Evolutionary conservation across 1,140 invertebrate genomes (phyloP).

Genomic region (Drosophila sucinea): DNA sequence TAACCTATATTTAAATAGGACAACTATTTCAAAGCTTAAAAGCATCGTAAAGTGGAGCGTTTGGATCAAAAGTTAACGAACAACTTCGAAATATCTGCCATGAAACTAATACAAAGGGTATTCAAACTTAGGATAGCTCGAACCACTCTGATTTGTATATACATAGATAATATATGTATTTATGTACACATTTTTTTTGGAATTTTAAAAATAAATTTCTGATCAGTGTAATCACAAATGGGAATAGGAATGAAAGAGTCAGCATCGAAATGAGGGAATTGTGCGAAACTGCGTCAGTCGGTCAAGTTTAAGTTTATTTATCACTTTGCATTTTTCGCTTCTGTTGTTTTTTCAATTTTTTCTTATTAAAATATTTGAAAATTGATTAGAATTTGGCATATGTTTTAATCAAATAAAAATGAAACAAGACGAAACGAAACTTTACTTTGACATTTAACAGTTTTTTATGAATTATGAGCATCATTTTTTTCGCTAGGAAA

Average conservation of each 20-base stretch:
- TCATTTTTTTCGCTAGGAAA: conserved; percentile 4
- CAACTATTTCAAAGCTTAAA: too few relatives aligned
- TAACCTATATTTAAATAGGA: too few relatives aligned
- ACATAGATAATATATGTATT: background rate
- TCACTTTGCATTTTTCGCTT: background rate
- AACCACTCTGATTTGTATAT: too few relatives aligned
- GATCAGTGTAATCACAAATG: conserved; percentile 17
- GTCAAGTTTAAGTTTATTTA: conserved; percentile 69
- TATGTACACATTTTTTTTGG: conserved; percentile 7
- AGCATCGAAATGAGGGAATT: background rate
- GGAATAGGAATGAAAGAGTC: background rate
- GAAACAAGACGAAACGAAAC: conserved; percentile 4
- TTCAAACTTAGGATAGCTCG: too few relatives aligned
- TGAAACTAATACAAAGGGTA: too few relatives aligned
- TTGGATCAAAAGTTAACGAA: too few relatives aligned
- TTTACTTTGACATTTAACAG: conserved; percentile 32
- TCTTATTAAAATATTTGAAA: background rate
- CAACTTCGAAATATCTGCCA: too few relatives aligned
- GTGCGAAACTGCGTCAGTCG: conserved; percentile 36
- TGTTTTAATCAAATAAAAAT: conserved; percentile 24
- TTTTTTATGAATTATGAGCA: conserved; percentile 14
- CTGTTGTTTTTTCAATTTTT: background rate
- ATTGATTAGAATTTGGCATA: conserved; percentile 20
- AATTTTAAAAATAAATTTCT: conserved; percentile 36
- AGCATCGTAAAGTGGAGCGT: too few relatives aligned